These are phyloP conservation scores for Fundulus diaphanus DNA, from an alignment of 2,797 vertebrate genomes.

Conservation along the genomic window DNA sequence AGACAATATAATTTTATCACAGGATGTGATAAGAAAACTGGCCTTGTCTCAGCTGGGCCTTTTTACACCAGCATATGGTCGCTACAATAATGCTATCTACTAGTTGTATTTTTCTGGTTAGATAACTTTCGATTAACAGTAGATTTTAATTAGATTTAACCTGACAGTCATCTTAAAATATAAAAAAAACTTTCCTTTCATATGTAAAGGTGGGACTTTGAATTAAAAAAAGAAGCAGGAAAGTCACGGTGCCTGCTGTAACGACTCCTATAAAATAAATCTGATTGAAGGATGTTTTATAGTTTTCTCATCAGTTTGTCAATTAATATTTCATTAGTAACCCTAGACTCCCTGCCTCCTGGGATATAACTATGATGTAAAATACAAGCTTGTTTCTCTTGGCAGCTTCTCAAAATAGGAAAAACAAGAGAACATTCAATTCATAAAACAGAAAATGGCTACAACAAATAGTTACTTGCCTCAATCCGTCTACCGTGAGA, in stretches of 20 bases:
- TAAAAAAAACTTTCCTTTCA: not conserved
- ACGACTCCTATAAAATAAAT: not conserved
- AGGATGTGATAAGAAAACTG: conserved; percentile 8
- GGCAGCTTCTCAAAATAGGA: too few relatives aligned
- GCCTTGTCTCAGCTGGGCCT: not conserved
- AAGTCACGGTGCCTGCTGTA: not conserved
- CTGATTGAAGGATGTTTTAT: not conserved
- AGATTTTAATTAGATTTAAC: not conserved
- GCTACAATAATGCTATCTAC: too few relatives aligned
- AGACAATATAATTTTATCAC: conserved; percentile 14
- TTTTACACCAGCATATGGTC: not conserved
- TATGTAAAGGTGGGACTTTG: not conserved
- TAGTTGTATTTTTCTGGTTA: not conserved
- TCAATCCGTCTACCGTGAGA: too few relatives aligned
- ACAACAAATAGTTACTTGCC: too few relatives aligned
- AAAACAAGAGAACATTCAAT: not conserved
- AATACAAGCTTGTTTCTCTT: not conserved
- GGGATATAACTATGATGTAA: not conserved
- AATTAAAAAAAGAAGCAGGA: not conserved
- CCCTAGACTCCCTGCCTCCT: not conserved
- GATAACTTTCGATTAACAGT: not conserved
- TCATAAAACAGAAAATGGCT: too few relatives aligned
- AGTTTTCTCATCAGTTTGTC: not conserved
- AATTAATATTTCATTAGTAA: not conserved
- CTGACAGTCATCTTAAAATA: not conserved